Conservation (phyloP, 1,140 invertebrate species). For the Caenorhabditis inopinata region DNA sequence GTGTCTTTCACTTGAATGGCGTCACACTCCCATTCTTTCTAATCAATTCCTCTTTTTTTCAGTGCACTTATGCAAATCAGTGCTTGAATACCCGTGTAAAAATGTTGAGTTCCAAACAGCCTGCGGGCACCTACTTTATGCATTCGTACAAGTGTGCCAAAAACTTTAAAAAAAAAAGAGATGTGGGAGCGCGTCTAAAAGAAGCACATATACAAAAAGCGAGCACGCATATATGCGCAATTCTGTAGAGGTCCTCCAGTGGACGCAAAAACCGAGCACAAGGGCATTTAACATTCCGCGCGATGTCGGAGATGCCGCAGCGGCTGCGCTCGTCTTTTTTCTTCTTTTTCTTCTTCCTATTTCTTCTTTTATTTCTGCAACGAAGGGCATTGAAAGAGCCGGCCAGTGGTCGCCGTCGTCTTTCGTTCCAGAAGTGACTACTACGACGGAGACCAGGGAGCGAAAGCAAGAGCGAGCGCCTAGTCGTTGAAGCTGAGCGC, state of each 20-base stretch:
- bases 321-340: not conserved
- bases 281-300: slow-evolving; percentile 27
- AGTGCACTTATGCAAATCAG: slow-evolving; percentile 13
- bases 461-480: not conserved
- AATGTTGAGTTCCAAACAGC: slow-evolving; percentile 2
- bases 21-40: not conserved
- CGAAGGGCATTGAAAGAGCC: not conserved
- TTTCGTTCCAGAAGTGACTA: slow-evolving; percentile 32
- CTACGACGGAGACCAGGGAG: not conserved
- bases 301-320: not conserved
- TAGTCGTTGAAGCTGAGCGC: not conserved
- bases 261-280: slow-evolving; percentile 17
- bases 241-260: slow-evolving; percentile 3
- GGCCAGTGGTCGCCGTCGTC: slow-evolving; percentile 2
- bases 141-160: slow-evolving; percentile 23
- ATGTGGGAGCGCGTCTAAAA: not conserved
- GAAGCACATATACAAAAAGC: slow-evolving; percentile 27
- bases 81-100: not conserved
- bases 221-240: not conserved
- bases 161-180: not conserved
- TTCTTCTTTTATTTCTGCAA: slow-evolving; percentile 25
- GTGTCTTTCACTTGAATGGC: not conserved
- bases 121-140: slow-evolving; percentile 23
- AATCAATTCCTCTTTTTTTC: not conserved
- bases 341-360: not conserved